Evolutionary conservation across 1,140 invertebrate species (phyloP).

Genomic region (Cherax destructor): DNA sequence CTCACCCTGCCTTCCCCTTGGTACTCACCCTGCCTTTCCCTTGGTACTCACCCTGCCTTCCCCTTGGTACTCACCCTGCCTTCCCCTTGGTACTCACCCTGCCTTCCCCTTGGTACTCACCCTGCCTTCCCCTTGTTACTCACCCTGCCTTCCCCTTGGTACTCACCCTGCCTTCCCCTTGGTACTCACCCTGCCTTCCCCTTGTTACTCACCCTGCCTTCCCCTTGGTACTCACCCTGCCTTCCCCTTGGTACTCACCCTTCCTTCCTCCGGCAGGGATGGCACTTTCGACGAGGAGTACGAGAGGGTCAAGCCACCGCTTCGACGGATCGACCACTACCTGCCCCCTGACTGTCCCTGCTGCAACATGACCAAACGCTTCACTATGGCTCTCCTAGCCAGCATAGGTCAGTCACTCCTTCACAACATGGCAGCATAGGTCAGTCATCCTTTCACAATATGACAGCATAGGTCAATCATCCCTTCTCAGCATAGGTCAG

Average conservation of each 20-base stretch:
- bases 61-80: background rate
- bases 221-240: background rate
- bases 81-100: background rate
- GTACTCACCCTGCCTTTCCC: background rate
- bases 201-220: too few species aligned
- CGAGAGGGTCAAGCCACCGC: slow-evolving; percentile 82
- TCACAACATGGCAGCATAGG: too few species aligned
- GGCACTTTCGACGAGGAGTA: slow-evolving; percentile 71
- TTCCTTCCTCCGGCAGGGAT: background rate
- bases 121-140: background rate
- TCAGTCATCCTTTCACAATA: too few species aligned
- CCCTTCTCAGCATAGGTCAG: too few species aligned
- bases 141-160: too few species aligned
- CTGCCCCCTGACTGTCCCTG: slow-evolving; percentile 91
- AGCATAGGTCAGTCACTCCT: slow-evolving; percentile 81
- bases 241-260: background rate
- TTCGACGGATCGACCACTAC: slow-evolving; percentile 91
- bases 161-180: too few species aligned
- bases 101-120: background rate
- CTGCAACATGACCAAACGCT: slow-evolving; percentile 85
- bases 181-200: too few species aligned
- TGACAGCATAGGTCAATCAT: too few species aligned
- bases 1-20: background rate
- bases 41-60: background rate
- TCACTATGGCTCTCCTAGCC: slow-evolving; percentile 89